Base-by-base conservation (phyloP, 2,797 vertebrate species). In the Smutsia gigantea region DNA sequence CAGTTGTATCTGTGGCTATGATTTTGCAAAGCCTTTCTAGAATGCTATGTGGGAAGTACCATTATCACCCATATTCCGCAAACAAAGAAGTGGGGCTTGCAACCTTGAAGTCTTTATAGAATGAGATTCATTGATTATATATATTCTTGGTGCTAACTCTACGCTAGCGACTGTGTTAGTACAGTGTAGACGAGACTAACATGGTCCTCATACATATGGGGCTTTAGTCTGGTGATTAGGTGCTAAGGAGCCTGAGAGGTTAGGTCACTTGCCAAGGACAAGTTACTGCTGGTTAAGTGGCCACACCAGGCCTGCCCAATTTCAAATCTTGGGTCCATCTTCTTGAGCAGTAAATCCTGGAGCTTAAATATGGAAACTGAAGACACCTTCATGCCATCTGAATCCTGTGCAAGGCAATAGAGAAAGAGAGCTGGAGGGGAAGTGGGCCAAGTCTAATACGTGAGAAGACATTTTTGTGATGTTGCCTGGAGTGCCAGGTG, bases 1-100 rank as follows among this genome's bases (percentile, higher is more conserved):
- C 21, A n/a, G 27, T 59, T 31, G 19, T 39, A 29, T 68, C 34
- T 86, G 42, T 84, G 74, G 31, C 25, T 27, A 29, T 53, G 82
- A 86, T 69, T 92, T 92, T 89, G 71, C 37, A 93, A 94, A 93
- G n/a, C 11, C 25, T 69, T 83, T 7, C 27, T 81, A 39, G 63
- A 37, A 71, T 66, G 2, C 21, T 39, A 2, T 2, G 8, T 29
- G 29, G 37, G n/a, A 78, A 46, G 7, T n/a, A n/a, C 57, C 72
- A 51, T 18, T 72, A 34, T 37, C 39, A 27, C n/a, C 10, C 42
- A 37, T 7, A 29, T 69, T 85, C 31, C 34, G 61, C 69, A 66
- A 51, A 49, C 25, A 66, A 63, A 42, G 25, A 49, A 61, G 13
- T 19, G 8, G 23, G 61, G 15, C n/a, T 46, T 71, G 17, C 19